phyloP scores from a whole-genome alignment of 2,113 vertebrate species.

The Sorex fumeus region DNA sequence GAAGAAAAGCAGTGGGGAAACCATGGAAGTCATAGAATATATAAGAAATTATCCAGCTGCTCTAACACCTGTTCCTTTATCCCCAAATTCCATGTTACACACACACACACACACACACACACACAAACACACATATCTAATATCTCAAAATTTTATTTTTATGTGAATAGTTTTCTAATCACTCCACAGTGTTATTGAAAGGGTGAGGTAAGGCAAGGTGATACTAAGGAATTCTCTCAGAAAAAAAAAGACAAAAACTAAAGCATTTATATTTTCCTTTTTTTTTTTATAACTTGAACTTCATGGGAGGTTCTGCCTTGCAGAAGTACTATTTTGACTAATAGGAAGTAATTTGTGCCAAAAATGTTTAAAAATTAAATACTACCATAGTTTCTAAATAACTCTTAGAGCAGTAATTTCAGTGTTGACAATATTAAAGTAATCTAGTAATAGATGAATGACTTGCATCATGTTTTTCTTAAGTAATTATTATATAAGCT shows the following conservation, averaged over 20 bases:
- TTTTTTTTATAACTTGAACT: background rate
- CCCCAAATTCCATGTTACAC: background rate
- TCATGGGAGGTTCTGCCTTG: background rate
- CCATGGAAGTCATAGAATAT: background rate
- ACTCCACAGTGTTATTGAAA: background rate
- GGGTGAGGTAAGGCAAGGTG: background rate
- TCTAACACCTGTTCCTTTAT: background rate
- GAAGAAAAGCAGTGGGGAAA: background rate
- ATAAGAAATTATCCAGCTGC: background rate
- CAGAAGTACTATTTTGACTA: constrained; percentile 7
- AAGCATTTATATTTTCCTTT: background rate
- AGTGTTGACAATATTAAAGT: constrained; percentile 1
- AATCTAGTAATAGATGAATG: background rate
- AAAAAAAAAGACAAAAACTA: constrained; percentile 32
- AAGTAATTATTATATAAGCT: constrained; percentile 19
- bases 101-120: no score
- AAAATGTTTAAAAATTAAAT: background rate
- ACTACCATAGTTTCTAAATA: constrained; percentile 15
- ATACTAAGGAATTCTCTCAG: background rate
- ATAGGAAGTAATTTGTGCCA: constrained; percentile 5
- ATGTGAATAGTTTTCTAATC: constrained; percentile 17
- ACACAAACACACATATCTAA: background rate
- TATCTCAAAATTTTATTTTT: constrained; percentile 34
- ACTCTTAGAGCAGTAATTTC: background rate
- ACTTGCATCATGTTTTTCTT: constrained; percentile 33